Evolutionary conservation across 1,140 invertebrate species (phyloP).

Genomic region (Diprion similis): DNA sequence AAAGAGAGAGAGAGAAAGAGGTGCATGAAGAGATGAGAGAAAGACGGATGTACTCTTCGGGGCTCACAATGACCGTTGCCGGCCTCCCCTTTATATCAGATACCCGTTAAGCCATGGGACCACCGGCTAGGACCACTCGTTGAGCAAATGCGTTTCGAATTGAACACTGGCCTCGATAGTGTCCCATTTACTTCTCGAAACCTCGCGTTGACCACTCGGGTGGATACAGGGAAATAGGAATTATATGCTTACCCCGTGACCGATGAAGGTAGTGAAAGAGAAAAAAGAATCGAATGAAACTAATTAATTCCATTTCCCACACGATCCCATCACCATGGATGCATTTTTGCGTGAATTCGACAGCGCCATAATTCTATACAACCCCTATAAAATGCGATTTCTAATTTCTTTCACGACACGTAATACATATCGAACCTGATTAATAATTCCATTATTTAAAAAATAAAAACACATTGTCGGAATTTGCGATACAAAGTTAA

Average conservation of each 20-base stretch:
- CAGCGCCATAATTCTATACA: too few species aligned
- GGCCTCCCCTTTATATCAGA: slow-evolving; percentile 36
- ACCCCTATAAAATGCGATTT: too few species aligned
- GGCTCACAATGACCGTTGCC: slow-evolving; percentile 49
- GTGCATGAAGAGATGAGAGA: slow-evolving; percentile 16
- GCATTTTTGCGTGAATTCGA: too few species aligned
- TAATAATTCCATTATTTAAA: too few species aligned
- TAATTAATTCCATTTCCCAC: too few species aligned
- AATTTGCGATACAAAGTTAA: too few species aligned
- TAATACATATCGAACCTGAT: too few species aligned
- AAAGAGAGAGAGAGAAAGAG: slow-evolving; percentile 22
- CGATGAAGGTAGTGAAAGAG: neutral
- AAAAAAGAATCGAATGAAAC: neutral
- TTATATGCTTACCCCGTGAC: neutral
- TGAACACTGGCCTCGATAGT: slow-evolving; percentile 36
- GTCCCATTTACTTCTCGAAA: neutral
- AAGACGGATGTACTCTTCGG: slow-evolving; percentile 10
- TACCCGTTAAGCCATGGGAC: slow-evolving; percentile 40
- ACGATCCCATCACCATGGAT: too few species aligned
- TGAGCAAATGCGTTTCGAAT: slow-evolving; percentile 50
- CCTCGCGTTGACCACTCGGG: neutral
- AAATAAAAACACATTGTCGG: too few species aligned
- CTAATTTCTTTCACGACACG: too few species aligned
- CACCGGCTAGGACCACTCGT: slow-evolving; percentile 43
- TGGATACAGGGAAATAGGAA: neutral